phyloP scores from a whole-genome alignment of 2,113 vertebrate genomes.

The Corvus hawaiiensis region DNA sequence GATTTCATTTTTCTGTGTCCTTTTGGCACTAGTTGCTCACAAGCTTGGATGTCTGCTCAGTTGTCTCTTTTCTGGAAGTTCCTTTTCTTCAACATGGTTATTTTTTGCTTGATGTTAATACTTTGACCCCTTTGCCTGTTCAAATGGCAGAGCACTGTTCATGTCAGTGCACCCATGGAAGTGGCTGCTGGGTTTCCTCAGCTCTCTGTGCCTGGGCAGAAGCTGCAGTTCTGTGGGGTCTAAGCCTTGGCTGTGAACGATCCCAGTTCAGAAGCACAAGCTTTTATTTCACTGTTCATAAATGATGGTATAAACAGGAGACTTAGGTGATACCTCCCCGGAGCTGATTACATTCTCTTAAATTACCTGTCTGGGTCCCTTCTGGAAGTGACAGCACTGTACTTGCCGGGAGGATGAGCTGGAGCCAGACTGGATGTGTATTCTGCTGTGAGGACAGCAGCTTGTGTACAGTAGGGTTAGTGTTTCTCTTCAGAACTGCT shows the following conservation, averaged over 20 bases:
- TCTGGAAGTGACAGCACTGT: neutral
- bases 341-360: neutral
- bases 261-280: neutral
- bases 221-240: neutral
- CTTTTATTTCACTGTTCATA: neutral
- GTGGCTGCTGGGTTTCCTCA: neutral
- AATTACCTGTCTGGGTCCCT: neutral
- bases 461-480: neutral
- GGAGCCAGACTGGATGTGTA: neutral
- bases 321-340: neutral
- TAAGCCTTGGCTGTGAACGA: neutral
- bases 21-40: neutral
- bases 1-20: neutral
- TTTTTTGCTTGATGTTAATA: neutral
- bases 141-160: neutral
- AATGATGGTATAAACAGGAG: neutral
- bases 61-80: neutral
- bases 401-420: neutral
- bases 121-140: neutral
- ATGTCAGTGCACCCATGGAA: neutral
- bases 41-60: neutral
- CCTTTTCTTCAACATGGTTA: neutral
- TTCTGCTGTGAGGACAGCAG: neutral
- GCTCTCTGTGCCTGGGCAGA: neutral
- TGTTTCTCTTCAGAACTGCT: conserved; percentile 6